Base-by-base conservation (phyloP, 2,113 vertebrate genomes). In the Caloenas nicobarica region DNA sequence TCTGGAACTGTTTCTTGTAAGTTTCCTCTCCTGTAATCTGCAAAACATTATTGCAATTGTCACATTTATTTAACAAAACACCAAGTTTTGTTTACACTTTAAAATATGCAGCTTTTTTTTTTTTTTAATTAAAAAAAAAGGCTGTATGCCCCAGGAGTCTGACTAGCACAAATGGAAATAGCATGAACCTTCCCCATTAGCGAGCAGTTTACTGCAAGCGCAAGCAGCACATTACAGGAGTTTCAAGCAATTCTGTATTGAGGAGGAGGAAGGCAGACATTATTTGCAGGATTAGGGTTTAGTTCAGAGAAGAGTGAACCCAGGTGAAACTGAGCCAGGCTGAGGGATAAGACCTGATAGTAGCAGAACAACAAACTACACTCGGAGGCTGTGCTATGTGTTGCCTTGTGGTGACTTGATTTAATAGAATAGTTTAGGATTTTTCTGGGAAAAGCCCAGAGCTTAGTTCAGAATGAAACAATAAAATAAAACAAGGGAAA, bases 61-160 rank as follows among this genome's bases (percentile, higher is more conserved):
- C 95, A 95, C 79, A 90, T 95, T 97, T 97, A 94, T 95, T 97
- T 97, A 94, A 97, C 94, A 95, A 95, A 95, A 90, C 93, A 97
- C 81, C 58, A 89, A 85, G 89, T 89, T 91, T 66, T 96, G 70
- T 96, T 97, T 95, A 80, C 70, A 82, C 65, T 86, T 91, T 94
- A 95, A 94, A 95, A 96, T 88, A 84, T 12, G 56, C 57, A 82
- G 60, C 3, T 1, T 60, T 88, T 81, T 46, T 13, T 53, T 38
- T 29, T n/a, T 36, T 48, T 69, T 48, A 38, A 44, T 74, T 48
- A 38, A 44, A 57, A 38, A 57, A 58, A 60, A 84, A 77, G 10
- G 19, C 38, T 48, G 13, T 34, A 21, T 60, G 76, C 93, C 87
- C 88, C 79, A 51, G 92, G 86, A 84, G 85, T 53, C 79, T 89